Conservation (phyloP, 2,113 vertebrate genomes). For the Oxyruncus cristatus region DNA sequence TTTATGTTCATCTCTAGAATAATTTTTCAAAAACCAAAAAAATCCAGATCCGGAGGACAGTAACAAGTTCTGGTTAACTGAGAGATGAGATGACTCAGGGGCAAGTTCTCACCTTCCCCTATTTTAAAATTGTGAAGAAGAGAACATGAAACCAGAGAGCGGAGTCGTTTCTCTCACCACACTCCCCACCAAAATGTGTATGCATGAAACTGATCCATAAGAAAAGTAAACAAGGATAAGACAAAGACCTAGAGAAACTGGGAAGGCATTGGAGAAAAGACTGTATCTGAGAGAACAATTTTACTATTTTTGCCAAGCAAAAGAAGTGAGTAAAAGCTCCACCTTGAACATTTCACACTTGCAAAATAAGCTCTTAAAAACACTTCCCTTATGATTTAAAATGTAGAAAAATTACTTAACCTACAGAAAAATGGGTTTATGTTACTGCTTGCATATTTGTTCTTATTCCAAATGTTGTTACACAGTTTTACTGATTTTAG, state of each 20-base stretch:
- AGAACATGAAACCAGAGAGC: neutral
- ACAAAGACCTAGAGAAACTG: neutral
- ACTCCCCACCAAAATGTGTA: neutral
- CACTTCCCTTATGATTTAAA: neutral
- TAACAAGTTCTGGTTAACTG: neutral
- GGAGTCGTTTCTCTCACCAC: neutral
- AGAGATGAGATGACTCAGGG: neutral
- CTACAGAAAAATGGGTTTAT: neutral
- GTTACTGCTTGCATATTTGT: neutral
- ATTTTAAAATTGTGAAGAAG: neutral
- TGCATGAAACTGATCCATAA: neutral
- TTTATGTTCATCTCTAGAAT: neutral
- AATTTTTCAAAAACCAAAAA: neutral
- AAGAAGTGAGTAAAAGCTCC: neutral
- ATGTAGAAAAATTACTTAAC: neutral
- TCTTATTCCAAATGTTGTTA: neutral
- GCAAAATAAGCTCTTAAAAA: neutral
- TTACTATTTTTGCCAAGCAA: neutral
- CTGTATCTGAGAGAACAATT: neutral
- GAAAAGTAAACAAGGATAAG: neutral
- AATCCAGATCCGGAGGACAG: neutral
- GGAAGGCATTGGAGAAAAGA: neutral
- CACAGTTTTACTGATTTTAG: neutral
- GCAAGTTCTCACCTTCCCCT: neutral
- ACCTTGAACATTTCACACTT: neutral